Base-by-base conservation (phyloP, 2,113 vertebrate species). In the Toxostoma redivivum region DNA sequence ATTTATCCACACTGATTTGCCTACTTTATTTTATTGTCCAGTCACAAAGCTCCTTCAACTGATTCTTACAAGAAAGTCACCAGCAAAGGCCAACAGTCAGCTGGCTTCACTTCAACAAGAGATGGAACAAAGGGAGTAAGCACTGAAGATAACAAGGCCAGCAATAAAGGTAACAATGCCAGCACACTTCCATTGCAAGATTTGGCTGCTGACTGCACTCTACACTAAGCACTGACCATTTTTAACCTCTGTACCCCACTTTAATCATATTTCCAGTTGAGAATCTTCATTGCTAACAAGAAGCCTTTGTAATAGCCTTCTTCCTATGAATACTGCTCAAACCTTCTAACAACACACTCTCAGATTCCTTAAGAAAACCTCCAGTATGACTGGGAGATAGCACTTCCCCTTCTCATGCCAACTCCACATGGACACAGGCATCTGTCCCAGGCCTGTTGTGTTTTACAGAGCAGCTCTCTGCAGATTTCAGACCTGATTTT, bases 361-460 rank as follows among this genome's bases (percentile, higher is more conserved):
- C 3, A 12, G n/a, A 53, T 42, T 72, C 67, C 60, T 70, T 78
- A 17, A 54, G 30, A 67, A 77, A 48, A 8, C 8, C 30, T 73
- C 13, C n/a, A 57, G 30, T 4, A 71, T 47, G 31, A 56, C 56
- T 88, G 28, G 25, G 25, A 94, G 42, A 77, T 5, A 37, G 51
- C 25, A 21, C 47, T 45, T 84, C 21, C 30, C 23, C 15, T 65
- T 57, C 53, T 38, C 57, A 35, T 22, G 35, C 47, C 38, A 81
- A 4, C 19, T 47, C 33, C 71, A 72, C 57, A 28, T 0, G 0
- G 66, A 62, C 0, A 0, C 16, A 48, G 37, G 60, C 25, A 57
- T 38, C n/a, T 31, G 16, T 22, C 24, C 54, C 2, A 1, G 40
- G 35, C 31, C 37, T n/a, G 45, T n/a, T 80, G 44, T 15, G 10